phyloP scores from a whole-genome alignment of 2,888 invertebrate genomes.

The Plagodis pulveraria region DNA sequence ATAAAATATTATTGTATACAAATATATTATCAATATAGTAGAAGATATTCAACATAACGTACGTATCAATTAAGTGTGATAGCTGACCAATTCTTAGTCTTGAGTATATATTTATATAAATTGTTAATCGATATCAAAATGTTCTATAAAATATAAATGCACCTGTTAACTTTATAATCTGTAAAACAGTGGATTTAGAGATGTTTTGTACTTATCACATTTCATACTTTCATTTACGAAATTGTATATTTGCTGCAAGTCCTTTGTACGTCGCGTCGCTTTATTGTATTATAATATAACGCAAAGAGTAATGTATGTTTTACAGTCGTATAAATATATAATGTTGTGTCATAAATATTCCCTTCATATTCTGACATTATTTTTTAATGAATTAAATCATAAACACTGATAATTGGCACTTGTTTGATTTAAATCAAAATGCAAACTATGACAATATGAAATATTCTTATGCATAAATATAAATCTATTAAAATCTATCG shows the following conservation, averaged over 20 bases:
- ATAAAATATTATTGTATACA: constrained; percentile 5
- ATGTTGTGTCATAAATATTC: no score
- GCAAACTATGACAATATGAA: constrained; percentile 2
- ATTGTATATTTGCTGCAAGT: no score
- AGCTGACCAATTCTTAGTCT: constrained; percentile 72
- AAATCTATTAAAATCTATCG: background rate
- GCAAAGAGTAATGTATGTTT: no score
- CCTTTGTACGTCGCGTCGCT: no score
- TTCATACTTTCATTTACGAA: background rate
- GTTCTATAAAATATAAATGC: background rate
- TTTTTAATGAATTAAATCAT: background rate
- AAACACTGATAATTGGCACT: background rate
- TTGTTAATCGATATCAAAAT: constrained; percentile 9
- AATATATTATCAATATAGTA: constrained; percentile 11
- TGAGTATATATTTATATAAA: constrained; percentile 40
- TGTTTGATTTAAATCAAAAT: background rate
- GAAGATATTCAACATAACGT: constrained; percentile 25
- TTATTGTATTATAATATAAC: no score
- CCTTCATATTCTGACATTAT: no score
- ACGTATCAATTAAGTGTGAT: constrained; percentile 75
- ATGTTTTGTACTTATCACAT: background rate
- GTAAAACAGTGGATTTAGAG: background rate
- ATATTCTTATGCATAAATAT: background rate
- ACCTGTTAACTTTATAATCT: background rate
- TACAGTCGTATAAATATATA: no score